phyloP scores from a whole-genome alignment of 2,797 vertebrate genomes.

The Chiloscyllium punctatum region DNA sequence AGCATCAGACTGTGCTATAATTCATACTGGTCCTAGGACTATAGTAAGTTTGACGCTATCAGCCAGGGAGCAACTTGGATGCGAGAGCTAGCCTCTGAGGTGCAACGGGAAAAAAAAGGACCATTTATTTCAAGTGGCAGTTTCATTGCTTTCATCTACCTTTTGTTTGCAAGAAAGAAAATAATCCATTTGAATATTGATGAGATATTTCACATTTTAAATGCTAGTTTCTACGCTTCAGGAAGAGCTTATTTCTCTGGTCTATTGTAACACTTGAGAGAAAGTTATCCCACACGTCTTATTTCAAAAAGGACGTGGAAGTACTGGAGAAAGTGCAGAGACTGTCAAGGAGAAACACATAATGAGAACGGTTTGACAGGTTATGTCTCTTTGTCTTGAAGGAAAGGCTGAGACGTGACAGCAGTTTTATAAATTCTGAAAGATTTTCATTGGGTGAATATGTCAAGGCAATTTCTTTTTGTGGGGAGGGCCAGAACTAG shows the following conservation, averaged over 20 bases:
- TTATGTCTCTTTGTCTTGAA: too few relatives aligned
- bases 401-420: too few relatives aligned
- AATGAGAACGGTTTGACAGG: too few relatives aligned
- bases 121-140: not conserved
- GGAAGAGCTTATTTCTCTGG: not conserved
- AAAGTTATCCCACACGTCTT: too few relatives aligned
- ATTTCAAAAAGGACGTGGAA: too few relatives aligned
- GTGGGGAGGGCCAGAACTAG: too few relatives aligned
- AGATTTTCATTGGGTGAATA: too few relatives aligned
- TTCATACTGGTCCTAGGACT: not conserved
- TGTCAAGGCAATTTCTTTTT: too few relatives aligned
- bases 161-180: not conserved
- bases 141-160: not conserved
- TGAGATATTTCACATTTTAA: not conserved
- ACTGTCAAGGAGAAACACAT: too few relatives aligned
- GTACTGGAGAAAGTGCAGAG: too few relatives aligned
- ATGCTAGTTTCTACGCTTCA: not conserved
- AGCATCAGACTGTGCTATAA: too few relatives aligned
- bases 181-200: not conserved
- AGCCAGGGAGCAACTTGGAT: not conserved
- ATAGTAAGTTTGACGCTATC: not conserved
- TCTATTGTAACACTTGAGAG: not conserved
- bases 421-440: too few relatives aligned
- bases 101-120: not conserved
- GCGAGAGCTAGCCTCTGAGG: not conserved